Evolutionary conservation across 1,140 invertebrate genomes (phyloP), one percentile per base, ranked within the genome.

Genomic region (Hestina assimilis): DNA sequence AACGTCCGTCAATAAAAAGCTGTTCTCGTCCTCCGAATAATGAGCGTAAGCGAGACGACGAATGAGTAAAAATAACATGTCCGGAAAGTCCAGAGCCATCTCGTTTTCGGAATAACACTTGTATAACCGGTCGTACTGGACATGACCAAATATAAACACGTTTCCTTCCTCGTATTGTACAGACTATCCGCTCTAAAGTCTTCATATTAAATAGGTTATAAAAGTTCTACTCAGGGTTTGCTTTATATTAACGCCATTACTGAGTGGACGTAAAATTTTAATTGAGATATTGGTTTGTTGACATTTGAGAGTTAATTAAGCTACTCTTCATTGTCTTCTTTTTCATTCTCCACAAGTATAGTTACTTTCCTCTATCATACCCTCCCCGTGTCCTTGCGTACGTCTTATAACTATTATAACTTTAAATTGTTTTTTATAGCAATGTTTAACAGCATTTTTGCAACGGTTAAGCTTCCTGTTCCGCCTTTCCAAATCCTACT

Each of bases 81-180:
- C 77, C 83, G 83, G 83, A 83, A 81, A 86, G 80, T 79, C 83
- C 80, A 76, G 72, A 79, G 71, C 50, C 79, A 78, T 85, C 79
- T 83, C 69, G 81, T 80, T 80, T 82, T 78, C 75, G 73, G 83
- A 85, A 87, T 87, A 87, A 79, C 82, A 87, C 82, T 87, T 83
- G 83, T 66, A 69, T 64, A 83, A 87, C 84, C 82, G 81, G 84
- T 87, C 70, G 24, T 63, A 51, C 63, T 59, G 63, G 29, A 48
- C 58, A 58, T 60, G 69, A 74, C 74, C 72, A 82, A 84, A 84
- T 86, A 84, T 79, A 76, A 82, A 83, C 75, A 50, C 77, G 83
- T 86, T 83, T 86, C 83, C 83, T 83, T 86, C 83, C 83, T 86
- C 58, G 75, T 80, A 63, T 63, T 57, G 58, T 61, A 64, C 57